Conservation (phyloP, 2,888 invertebrate genomes). For the Amblyteles armatorius region DNA sequence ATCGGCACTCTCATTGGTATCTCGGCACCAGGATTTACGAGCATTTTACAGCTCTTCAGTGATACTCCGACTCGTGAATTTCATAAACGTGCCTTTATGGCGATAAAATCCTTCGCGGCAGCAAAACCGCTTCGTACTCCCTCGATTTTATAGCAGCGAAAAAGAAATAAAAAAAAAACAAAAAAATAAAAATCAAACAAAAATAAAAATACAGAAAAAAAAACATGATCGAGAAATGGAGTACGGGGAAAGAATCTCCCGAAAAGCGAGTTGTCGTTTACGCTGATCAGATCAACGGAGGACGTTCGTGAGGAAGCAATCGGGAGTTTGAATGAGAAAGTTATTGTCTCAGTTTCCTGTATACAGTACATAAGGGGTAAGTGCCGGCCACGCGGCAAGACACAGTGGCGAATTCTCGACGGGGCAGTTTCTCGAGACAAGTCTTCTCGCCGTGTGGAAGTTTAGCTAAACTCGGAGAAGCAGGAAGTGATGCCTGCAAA, state of each 20-base stretch:
- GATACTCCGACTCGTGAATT: slow-evolving; percentile 14
- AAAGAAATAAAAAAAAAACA: neutral
- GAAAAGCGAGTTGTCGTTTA: neutral
- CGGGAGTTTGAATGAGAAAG: slow-evolving; percentile 30
- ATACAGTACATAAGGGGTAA: neutral
- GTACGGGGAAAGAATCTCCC: neutral
- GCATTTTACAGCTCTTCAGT: slow-evolving; percentile 48
- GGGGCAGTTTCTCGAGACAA: slow-evolving; percentile 51
- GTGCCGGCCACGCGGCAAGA: slow-evolving; percentile 20
- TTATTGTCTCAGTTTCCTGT: slow-evolving; percentile 25
- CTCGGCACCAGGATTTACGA: slow-evolving; percentile 49
- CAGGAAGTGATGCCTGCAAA: slow-evolving; percentile 41
- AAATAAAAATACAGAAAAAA: neutral
- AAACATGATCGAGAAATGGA: too few species aligned
- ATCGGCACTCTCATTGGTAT: slow-evolving; percentile 55
- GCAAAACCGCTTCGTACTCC: slow-evolving; percentile 10
- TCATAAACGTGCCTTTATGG: slow-evolving; percentile 23
- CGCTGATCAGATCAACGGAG: slow-evolving; percentile 17
- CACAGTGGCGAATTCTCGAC: slow-evolving; percentile 36
- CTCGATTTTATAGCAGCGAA: slow-evolving; percentile 15
- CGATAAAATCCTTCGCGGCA: slow-evolving; percentile 27
- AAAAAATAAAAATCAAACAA: neutral
- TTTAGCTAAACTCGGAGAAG: slow-evolving; percentile 31
- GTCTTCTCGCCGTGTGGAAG: slow-evolving; percentile 27
- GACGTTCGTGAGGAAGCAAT: slow-evolving; percentile 17